Evolutionary conservation across 1,140 invertebrate genomes (phyloP).

Genomic region (Trichonephila clavipes): DNA sequence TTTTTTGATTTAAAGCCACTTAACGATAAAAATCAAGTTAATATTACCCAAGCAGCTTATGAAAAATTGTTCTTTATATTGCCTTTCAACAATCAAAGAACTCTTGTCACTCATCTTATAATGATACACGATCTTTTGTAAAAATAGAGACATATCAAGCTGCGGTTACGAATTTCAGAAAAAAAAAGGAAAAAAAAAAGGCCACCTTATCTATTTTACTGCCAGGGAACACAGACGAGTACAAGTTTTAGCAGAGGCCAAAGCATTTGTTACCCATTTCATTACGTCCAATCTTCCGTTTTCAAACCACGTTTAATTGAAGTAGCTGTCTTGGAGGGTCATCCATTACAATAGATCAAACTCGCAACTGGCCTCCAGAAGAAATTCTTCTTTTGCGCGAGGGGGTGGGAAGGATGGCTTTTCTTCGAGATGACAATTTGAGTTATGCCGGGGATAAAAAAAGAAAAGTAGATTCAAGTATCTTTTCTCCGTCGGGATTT

Average conservation of each 20-base stretch:
- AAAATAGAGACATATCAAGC: background rate
- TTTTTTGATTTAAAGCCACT: background rate
- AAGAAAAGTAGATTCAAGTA: background rate
- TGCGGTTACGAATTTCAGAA: background rate
- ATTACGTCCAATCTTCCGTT: conserved; percentile 34
- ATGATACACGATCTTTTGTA: background rate
- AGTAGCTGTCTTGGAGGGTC: conserved; percentile 2
- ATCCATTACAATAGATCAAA: conserved; percentile 51
- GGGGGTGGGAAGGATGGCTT: background rate
- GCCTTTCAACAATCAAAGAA: background rate
- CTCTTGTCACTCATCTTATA: background rate
- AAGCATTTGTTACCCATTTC: conserved; percentile 29
- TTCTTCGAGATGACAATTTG: conserved; percentile 39
- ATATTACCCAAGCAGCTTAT: background rate
- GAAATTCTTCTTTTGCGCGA: background rate
- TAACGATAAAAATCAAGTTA: background rate
- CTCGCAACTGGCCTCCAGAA: background rate
- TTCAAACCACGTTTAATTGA: conserved; percentile 27
- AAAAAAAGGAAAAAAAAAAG: background rate
- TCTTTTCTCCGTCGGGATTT: background rate
- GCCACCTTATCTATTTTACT: background rate
- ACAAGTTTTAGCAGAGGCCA: conserved; percentile 16
- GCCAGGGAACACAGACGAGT: background rate
- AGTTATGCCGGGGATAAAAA: conserved; percentile 19
- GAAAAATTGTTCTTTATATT: background rate